A percentile compares a stretch with the other conserved stretches of the same genome.
phyloP scores from a whole-genome alignment of 2,797 vertebrate genomes.

The Smutsia gigantea region DNA sequence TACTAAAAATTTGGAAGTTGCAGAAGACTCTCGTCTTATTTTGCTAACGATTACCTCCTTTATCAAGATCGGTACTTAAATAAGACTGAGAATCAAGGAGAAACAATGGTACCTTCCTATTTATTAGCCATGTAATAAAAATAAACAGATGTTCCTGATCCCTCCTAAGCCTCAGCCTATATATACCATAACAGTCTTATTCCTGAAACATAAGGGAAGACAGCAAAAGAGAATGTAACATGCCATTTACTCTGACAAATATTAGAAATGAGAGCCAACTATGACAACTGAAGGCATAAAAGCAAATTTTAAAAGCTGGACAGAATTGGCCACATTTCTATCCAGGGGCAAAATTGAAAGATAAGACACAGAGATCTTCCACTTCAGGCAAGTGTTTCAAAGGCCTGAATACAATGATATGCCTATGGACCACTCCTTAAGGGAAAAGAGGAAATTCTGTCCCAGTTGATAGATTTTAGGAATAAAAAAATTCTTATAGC shows the following conservation, averaged over 20 bases:
- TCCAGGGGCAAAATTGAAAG: not conserved
- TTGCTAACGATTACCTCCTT: not conserved
- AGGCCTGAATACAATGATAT: not conserved
- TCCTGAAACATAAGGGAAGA: constrained; percentile 17
- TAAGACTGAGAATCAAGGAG: not conserved
- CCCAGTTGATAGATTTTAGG: constrained; percentile 12
- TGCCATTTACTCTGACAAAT: not conserved
- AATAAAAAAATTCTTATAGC: not conserved
- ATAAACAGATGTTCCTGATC: not conserved
- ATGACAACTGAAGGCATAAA: not conserved
- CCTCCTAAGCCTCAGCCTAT: not conserved
- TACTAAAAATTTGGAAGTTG: not conserved
- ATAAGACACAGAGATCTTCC: accelerated
- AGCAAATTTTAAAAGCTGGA: not conserved
- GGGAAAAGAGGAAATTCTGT: constrained; percentile 1
- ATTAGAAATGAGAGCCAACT: not conserved
- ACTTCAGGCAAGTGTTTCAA: not conserved
- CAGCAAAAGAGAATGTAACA: not conserved
- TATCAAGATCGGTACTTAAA: not conserved
- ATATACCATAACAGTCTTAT: not conserved
- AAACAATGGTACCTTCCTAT: not conserved
- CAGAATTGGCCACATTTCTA: not conserved
- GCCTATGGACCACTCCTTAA: not conserved
- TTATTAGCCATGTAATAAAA: not conserved
- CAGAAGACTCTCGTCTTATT: not conserved